A percentile compares a stretch with the other conserved stretches of the same genome.
Evolutionary conservation across 2,888 invertebrate species (phyloP).

Genomic region (Dryocosmus kuriphilus): DNA sequence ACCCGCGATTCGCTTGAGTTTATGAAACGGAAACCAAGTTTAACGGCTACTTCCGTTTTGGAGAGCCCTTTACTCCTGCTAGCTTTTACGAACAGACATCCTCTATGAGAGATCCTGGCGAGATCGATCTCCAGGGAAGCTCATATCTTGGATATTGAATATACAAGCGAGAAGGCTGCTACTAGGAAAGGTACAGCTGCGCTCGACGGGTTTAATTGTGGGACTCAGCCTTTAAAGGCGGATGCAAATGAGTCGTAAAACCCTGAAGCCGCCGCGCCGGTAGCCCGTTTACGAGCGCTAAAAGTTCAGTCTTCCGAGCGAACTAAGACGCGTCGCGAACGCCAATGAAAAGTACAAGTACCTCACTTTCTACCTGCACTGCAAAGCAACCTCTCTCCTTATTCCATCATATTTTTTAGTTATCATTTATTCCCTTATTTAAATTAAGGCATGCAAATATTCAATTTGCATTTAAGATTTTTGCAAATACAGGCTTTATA

Average conservation of each 20-base stretch:
- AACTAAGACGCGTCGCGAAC: constrained; percentile 40
- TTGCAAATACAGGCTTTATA: too few species aligned
- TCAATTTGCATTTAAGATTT: too few species aligned
- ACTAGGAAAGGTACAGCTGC: constrained; percentile 58
- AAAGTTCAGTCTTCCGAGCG: constrained; percentile 54
- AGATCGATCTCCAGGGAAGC: constrained; percentile 59
- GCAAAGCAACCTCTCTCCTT: neutral
- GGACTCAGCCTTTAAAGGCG: constrained; percentile 73
- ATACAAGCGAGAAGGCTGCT: constrained; percentile 56
- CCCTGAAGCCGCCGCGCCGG: constrained; percentile 56
- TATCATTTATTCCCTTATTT: neutral
- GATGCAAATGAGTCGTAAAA: constrained; percentile 76
- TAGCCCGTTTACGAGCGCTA: constrained; percentile 69
- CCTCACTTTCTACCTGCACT: constrained; percentile 21
- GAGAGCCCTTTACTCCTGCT: constrained; percentile 29
- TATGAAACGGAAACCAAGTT: constrained; percentile 39
- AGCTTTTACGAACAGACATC: constrained; percentile 39
- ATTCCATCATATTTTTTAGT: constrained; percentile 5
- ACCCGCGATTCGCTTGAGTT: constrained; percentile 24
- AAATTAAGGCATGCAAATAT: too few species aligned
- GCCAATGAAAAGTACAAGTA: constrained; percentile 39
- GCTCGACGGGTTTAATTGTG: constrained; percentile 74
- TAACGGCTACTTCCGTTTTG: constrained; percentile 39
- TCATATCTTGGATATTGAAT: constrained; percentile 63
- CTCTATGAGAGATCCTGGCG: constrained; percentile 47